Evolutionary conservation across 2,797 vertebrate species (phyloP).

Genomic region (Lutjanus campechanus): DNA sequence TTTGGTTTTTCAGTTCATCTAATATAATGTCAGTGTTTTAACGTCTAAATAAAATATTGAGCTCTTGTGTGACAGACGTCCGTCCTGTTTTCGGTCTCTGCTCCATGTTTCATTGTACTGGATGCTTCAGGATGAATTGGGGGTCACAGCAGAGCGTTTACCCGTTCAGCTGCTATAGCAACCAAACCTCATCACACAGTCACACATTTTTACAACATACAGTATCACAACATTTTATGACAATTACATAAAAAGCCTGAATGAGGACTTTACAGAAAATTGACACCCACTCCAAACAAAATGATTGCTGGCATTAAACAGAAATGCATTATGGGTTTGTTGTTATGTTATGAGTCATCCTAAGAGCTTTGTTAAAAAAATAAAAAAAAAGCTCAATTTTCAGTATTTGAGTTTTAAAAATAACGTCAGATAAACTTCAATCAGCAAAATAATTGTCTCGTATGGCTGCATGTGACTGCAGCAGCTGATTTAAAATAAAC

Average conservation of each 20-base stretch:
- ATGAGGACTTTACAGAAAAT: constrained; percentile 41
- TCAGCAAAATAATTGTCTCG: constrained; percentile 16
- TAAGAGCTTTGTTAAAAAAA: constrained; percentile 18
- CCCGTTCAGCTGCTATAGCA: constrained; percentile 27
- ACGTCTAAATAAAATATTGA: too few relatives aligned
- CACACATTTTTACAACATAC: constrained; percentile 8
- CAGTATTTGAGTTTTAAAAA: constrained; percentile 22
- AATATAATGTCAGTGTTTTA: too few relatives aligned
- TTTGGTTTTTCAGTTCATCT: too few relatives aligned
- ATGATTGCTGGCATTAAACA: constrained; percentile 37
- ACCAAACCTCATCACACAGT: constrained; percentile 12
- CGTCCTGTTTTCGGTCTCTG: not conserved
- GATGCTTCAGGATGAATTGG: not conserved
- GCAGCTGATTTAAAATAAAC: constrained; percentile 15
- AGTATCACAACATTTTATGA: constrained; percentile 18
- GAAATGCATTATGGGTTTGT: constrained; percentile 34
- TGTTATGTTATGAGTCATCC: constrained; percentile 48
- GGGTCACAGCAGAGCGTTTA: not conserved
- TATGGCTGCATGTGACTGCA: constrained; percentile 8
- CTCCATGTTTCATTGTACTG: not conserved
- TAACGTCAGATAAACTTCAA: constrained; percentile 21
- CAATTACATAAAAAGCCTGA: constrained; percentile 61
- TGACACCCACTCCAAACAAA: constrained; percentile 51
- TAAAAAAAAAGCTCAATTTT: not conserved
- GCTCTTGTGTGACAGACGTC: not conserved